Evolutionary conservation across 2,113 vertebrate species (phyloP).

Genomic region (Bombycilla garrulus): DNA sequence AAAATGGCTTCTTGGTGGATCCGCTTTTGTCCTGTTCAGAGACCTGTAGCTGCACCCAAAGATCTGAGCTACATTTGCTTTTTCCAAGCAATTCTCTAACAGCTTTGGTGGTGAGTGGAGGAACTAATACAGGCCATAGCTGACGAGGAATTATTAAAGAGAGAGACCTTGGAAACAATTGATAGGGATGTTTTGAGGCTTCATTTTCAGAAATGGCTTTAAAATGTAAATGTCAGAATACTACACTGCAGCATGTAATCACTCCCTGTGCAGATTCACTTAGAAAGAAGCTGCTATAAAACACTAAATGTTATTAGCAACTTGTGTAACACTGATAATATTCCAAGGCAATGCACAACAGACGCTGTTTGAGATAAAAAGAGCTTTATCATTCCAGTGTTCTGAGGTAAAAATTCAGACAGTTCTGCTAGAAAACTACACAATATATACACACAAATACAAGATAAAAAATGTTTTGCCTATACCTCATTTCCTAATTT

Average conservation of each 20-base stretch:
- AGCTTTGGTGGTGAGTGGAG: neutral
- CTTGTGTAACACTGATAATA: neutral
- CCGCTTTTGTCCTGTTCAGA: neutral
- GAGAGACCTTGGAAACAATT: neutral
- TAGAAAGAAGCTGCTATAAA: neutral
- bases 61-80: neutral
- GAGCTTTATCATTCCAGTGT: neutral
- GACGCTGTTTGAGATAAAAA: conserved; percentile 11
- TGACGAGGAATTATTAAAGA: neutral
- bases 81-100: neutral
- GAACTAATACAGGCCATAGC: neutral
- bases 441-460: neutral
- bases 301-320: neutral
- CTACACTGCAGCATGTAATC: neutral
- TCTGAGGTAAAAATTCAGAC: neutral
- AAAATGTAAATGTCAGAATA: neutral
- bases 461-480: neutral
- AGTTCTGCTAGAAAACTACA: neutral
- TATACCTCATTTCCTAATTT: neutral
- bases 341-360: neutral
- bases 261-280: neutral
- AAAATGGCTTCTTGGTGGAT: neutral
- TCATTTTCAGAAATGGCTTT: neutral
- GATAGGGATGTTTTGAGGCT: neutral
- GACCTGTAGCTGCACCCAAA: neutral